Evolutionary conservation across 2,888 invertebrate genomes (phyloP), one percentile per base, ranked within the genome.

Genomic region (Nomada lathburiana): DNA sequence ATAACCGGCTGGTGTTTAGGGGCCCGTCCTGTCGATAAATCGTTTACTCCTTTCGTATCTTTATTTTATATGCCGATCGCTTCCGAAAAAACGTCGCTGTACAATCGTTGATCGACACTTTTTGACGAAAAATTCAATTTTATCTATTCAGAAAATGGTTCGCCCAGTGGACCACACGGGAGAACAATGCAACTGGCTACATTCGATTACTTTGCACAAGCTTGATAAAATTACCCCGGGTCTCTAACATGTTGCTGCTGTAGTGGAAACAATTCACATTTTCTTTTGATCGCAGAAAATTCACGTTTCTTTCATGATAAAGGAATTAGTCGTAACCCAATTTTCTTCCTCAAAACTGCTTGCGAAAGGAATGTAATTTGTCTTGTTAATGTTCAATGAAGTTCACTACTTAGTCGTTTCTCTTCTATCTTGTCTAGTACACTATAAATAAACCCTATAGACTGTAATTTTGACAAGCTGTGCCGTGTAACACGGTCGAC

Each of bases 391-490:
- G 36, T 36, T 36, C 36, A 36, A 36, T 36, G 36, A 36, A 36
- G 36, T 36, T 36, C 36, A 7, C 5, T 36, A 36, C 7, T 36
- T 36, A 36, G 36, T 36, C 7, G 7, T 1, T 36, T 36, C 7
- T 5, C 36, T 7, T 36, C 36, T 36, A 36, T 10, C 47, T 47
- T 47, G 47, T 47, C 16, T 47, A 13, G 16, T 13, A 1, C 3
- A 7, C 20, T 47, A 13, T 64, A n/a, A 47, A 47, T 26, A 70
- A 44, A 59, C 26, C 5, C 26, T 23, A 20, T 26, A 0, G 20
- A 20, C n/a, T 23, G 53, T 60, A 57, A 69, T 75, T 79, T 64
- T 36, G 63, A 55, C 50, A 63, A 78, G 62, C 52, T 9, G 73
- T 20, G 9, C 4, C 65, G 16, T 26, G 20, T 63, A 36, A 23